Evolutionary conservation across 2,797 vertebrate genomes (phyloP).

Genomic region (Lindbergichthys nudifrons): DNA sequence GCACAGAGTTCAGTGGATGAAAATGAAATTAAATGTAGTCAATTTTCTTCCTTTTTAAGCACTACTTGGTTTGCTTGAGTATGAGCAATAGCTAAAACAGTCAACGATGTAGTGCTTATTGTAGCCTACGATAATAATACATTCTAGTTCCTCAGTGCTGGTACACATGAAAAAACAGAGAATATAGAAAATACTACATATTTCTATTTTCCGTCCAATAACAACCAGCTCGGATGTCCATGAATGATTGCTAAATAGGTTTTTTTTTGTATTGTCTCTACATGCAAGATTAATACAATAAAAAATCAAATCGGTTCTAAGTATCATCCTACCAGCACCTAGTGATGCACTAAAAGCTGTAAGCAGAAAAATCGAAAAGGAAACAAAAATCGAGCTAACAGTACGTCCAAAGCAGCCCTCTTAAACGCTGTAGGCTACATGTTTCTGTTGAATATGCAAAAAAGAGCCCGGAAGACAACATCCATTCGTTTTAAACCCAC

Average conservation of each 20-base stretch:
- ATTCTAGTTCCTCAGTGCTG: slow-evolving; percentile 90
- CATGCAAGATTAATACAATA: slow-evolving; percentile 85
- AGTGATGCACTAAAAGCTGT: slow-evolving; percentile 84
- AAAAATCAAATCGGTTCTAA: slow-evolving; percentile 78
- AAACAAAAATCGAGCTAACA: slow-evolving; percentile 73
- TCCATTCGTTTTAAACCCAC: slow-evolving; percentile 69
- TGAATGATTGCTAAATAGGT: slow-evolving; percentile 84
- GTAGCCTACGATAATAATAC: slow-evolving; percentile 88
- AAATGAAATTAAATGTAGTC: slow-evolving; percentile 74
- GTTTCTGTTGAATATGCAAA: slow-evolving; percentile 76
- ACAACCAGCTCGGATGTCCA: slow-evolving; percentile 82
- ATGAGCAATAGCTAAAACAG: slow-evolving; percentile 87
- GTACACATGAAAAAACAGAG: slow-evolving; percentile 87
- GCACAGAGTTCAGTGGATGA: slow-evolving; percentile 81
- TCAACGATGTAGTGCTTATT: slow-evolving; percentile 88
- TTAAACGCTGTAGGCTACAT: slow-evolving; percentile 78
- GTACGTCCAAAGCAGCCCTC: slow-evolving; percentile 87
- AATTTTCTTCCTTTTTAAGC: slow-evolving; percentile 80
- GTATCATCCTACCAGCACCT: slow-evolving; percentile 81
- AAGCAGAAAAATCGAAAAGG: slow-evolving; percentile 71
- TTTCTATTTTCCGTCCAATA: slow-evolving; percentile 80
- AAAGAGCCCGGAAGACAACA: slow-evolving; percentile 81
- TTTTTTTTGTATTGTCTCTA: slow-evolving; percentile 80
- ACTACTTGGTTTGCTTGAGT: slow-evolving; percentile 85
- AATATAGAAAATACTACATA: slow-evolving; percentile 85